Evolutionary conservation across 2,888 invertebrate genomes (phyloP), one percentile per base, ranked within the genome.

Genomic region (Fragum fragum): DNA sequence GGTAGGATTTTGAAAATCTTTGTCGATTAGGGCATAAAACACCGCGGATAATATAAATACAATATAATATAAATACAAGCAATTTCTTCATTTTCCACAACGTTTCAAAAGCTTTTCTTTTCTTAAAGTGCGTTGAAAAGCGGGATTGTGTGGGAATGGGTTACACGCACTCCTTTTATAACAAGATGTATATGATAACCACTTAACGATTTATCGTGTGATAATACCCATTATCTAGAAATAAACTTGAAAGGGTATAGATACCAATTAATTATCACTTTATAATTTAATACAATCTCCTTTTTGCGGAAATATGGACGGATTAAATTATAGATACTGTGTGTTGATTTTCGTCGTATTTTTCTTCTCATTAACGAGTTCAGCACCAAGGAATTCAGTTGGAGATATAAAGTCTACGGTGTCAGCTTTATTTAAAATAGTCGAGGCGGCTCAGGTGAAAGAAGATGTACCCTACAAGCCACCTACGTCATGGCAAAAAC

Each of bases 401-500:
- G 61, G 73, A 9, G 83, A 79, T 18, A 71, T 80, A 14, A 68
- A 70, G 16, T 73, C 81, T 5, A 88, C 83, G 0, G 83, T 89
- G 1, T 63, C 79, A n/a, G 66, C 79, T 28, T 72, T 90, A 21
- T 88, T 87, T 66, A 57, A 81, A 21, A 83, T 47, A 73, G 81
- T 89, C 16, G 68, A 81, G 28, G 72, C 72, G 7, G 69, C 83
- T 52, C 89, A 91, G 79, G 87, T 81, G 9, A 87, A 87, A 61
- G 79, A 72, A 18, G 85, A 89, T 52, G 76, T 74, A 1, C 81
- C 84, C 0, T 88, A 79, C 61, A 70, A 81, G 7, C 89, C 89
- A n/a, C 89, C 90, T 26, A 63, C 82, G 6, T 76, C 82, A 32
- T 91, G 91, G 92, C 81, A 86, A 32, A 89, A 90, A 57, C 75